Evolutionary conservation across 1,140 invertebrate genomes (phyloP), one percentile per base, ranked within the genome.

Genomic region (Drosophila jambulina): DNA sequence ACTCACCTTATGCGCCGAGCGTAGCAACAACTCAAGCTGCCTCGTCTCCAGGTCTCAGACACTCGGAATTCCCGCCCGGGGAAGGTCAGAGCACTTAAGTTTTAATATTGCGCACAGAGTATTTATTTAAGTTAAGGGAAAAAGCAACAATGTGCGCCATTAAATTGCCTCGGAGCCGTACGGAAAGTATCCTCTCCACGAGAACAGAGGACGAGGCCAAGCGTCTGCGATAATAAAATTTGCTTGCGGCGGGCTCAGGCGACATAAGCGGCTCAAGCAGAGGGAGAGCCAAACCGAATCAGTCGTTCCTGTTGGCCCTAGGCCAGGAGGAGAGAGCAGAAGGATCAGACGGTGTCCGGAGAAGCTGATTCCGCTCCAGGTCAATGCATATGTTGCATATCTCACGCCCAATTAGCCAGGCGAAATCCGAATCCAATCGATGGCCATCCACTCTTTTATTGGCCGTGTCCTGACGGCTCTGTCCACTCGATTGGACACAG

Each of bases 41-140:
- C 13, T 54, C 8, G 29, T 32, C 23, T 27, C n/a, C 38, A 36
- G 36, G 27, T 42, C 42, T 13, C 38, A 34, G 57, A 23, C 38
- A 38, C n/a, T 53, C 19, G 43, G 58, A 29, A 34, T 72, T 58
- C 59, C 51, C 10, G 9, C 34, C 54, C 6, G 10, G 10, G 17
- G 34, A 75, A 77, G 83, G 77, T 68, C 74, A 82, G 58, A 84
- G 69, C 80, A 88, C 84, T 84, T 81, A 80, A 64, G 72, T 71
- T 75, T 71, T 87, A 80, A 88, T 87, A 75, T 75, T 48, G 38
- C 38, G 48, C 62, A 57, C 38, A 75, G 82, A 81, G 82, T 75
- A 78, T 88, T 88, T 90, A 80, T 75, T 78, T 57, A 75, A 78
- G 80, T 51, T 57, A 69, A 61, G 62, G 60, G 65, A 38, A 82